phyloP scores from a whole-genome alignment of 2,888 invertebrate genomes.

The Cactoblastis cactorum region DNA sequence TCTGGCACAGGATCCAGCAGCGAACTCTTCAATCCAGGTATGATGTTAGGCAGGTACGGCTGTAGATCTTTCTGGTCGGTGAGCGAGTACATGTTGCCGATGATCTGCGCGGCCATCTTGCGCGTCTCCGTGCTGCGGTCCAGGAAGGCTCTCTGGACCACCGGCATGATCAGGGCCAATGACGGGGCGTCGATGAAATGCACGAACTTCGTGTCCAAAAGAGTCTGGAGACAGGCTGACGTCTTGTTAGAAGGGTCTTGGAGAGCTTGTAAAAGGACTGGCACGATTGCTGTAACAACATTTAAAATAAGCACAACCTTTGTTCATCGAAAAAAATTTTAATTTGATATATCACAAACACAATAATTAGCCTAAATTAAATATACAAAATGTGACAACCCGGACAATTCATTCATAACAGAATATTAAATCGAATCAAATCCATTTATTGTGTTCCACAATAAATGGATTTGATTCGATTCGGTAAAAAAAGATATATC shows the following conservation, averaged over 20 bases:
- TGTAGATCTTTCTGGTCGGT: constrained; percentile 99
- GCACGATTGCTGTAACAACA: constrained; percentile 88
- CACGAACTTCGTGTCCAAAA: constrained; percentile 97
- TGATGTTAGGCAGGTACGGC: constrained; percentile 97
- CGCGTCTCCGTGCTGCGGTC: constrained; percentile 98
- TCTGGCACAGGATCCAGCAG: constrained; percentile 98
- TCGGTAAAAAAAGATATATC: too few relatives aligned
- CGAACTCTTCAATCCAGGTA: constrained; percentile 97
- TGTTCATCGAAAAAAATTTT: too few relatives aligned
- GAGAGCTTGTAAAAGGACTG: constrained; percentile 91
- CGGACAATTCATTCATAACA: too few relatives aligned
- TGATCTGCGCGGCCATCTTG: constrained; percentile 99
- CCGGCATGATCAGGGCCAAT: constrained; percentile 99
- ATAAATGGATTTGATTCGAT: too few relatives aligned
- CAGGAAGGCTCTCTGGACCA: constrained; percentile 97
- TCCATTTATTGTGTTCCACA: too few relatives aligned
- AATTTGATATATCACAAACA: too few relatives aligned
- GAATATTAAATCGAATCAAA: too few relatives aligned
- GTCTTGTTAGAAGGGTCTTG: constrained; percentile 98
- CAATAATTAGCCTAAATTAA: too few relatives aligned
- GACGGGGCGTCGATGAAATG: constrained; percentile 99
- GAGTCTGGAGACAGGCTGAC: constrained; percentile 93
- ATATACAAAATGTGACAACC: too few relatives aligned
- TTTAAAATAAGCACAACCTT: too few relatives aligned
- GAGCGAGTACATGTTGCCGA: constrained; percentile 99